Conservation (phyloP, 2,113 vertebrate species). For the rabbit (Oryctolagus cuniculus) region mOryCun1.1 NC_091441.1:20979001-20979500, state of each 20-base stretch:
- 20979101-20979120: background rate
- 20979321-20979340: background rate
- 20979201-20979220: background rate
- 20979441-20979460: background rate
- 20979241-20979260: background rate
- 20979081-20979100: background rate
- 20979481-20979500: background rate
- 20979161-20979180: background rate
- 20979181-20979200: background rate
- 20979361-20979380: background rate
- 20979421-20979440: no score
- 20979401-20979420: background rate
- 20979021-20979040: background rate
- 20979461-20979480: no score
- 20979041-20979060: background rate
- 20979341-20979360: no score
- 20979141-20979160: background rate
- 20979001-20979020: background rate
- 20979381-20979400: background rate
- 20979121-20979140: background rate
- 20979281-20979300: background rate
- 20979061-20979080: background rate
- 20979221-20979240: background rate
- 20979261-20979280: background rate
- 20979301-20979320: no score